Conservation (phyloP, 2,888 invertebrate species). For the Tribolium freemani region DNA sequence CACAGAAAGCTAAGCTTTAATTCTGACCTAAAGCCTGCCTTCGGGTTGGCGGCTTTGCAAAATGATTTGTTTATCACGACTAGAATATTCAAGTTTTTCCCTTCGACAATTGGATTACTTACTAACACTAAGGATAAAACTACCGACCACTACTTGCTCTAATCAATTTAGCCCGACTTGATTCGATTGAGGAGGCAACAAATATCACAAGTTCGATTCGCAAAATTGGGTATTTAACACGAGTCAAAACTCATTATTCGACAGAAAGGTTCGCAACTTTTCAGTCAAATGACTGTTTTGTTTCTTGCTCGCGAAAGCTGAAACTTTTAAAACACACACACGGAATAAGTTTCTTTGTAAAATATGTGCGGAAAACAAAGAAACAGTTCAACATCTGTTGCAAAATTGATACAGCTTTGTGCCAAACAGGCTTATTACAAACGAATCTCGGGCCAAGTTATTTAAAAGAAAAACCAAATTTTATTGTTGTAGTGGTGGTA, state of each 20-base stretch:
- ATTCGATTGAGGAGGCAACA: background rate
- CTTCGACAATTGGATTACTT: background rate
- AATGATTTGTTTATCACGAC: slow-evolving; percentile 10
- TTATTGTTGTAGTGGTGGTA: background rate
- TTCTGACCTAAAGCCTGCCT: slow-evolving; percentile 13
- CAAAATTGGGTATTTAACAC: background rate
- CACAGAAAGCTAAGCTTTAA: slow-evolving; percentile 12
- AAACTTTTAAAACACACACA: background rate
- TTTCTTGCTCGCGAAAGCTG: background rate
- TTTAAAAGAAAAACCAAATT: background rate
- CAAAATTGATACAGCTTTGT: background rate
- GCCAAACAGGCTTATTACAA: background rate
- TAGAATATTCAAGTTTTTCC: no score
- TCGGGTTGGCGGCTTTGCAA: slow-evolving; percentile 9
- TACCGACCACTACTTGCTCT: no score
- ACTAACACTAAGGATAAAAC: no score
- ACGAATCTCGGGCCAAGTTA: background rate
- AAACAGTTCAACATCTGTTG: background rate
- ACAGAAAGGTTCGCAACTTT: no score
- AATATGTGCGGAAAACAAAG: background rate
- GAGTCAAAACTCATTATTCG: background rate
- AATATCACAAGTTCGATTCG: background rate
- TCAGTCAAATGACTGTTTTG: background rate
- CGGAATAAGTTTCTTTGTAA: background rate
- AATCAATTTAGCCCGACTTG: background rate